Evolutionary conservation across 2,113 vertebrate species (phyloP).

Genomic region (Antechinus flavipes): DNA sequence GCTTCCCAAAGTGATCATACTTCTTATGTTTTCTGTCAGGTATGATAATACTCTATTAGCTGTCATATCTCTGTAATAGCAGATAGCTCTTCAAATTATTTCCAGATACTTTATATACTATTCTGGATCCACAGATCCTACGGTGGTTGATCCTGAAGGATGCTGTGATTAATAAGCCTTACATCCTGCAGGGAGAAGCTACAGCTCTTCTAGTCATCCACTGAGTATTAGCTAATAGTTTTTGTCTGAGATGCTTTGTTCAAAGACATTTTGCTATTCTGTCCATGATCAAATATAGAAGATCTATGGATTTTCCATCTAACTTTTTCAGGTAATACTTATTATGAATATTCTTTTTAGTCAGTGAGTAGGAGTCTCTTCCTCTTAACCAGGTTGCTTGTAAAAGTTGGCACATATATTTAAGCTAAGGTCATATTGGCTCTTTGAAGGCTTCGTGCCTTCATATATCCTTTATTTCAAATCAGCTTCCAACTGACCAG

Average conservation of each 20-base stretch:
- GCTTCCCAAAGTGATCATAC: not conserved
- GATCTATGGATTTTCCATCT: not conserved
- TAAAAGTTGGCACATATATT: not conserved
- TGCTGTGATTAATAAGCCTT: not conserved
- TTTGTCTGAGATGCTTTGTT: not conserved
- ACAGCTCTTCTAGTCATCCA: not conserved
- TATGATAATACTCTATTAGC: not conserved
- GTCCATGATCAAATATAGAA: not conserved
- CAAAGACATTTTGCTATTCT: not conserved
- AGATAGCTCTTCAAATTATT: not conserved
- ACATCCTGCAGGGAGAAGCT: not conserved
- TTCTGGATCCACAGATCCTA: not conserved
- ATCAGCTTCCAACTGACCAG: not conserved
- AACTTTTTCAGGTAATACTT: not conserved
- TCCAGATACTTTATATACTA: not conserved
- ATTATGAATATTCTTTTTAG: not conserved
- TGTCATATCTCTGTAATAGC: not conserved
- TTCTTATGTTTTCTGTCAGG: not conserved
- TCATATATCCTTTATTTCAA: not conserved
- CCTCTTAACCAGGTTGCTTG: not conserved
- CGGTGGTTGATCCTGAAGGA: not conserved
- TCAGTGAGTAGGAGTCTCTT: not conserved
- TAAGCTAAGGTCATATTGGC: not conserved
- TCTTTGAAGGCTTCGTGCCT: not conserved
- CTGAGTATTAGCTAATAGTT: not conserved